Evolutionary conservation across 2,797 vertebrate genomes (phyloP), one percentile per base, ranked within the genome.

Genomic region (Limosa lapponica): DNA sequence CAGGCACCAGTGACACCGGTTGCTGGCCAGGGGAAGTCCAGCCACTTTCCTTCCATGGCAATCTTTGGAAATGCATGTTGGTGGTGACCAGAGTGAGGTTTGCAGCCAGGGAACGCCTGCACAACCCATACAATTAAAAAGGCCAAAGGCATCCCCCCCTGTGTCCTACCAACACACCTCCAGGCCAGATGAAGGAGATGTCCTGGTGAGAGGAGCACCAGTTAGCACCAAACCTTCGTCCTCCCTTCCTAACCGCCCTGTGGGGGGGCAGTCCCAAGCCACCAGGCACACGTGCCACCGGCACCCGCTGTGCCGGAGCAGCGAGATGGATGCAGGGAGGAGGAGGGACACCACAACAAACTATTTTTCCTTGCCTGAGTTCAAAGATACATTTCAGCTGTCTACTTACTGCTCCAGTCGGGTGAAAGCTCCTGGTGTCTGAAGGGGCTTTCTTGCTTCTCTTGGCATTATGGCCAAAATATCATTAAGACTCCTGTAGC

Each of bases 401-500:
- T 94, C 96, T 97, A 46, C 94, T 96, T 94, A 94, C 94, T 69
- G 90, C 93, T 95, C 78, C 95, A 62, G 78, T 57, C 30, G 44
- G 91, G 94, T 75, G 82, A 96, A 93, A 95, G 87, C 94, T 94
- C 66, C 28, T 0, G 1, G 70, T 48, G 91, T 96, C 96, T 89
- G 95, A 95, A 94, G 96, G 94, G 93, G 90, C 90, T 96, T 96
- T 97, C 90, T 92, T 96, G 91, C 95, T 96, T 89, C 96, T 89
- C 83, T 85, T 51, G 83, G 95, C 90, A 94, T 96, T 96, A 95
- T 93, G 94, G 95, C 77, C 95, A 95, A 95, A 96, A 95, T 96
- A 95, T 96, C 93, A 96, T 95, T 97, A 96, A 96, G 94, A 89
- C 64, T 97, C 61, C 93, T 94, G 93, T 97, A 96, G 96, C 93